A percentile compares a stretch with the other conserved stretches of the same genome.
These are phyloP conservation scores for Entomyzon cyanotis DNA, from an alignment of 2,113 vertebrate species.

Conservation along the genomic window DNA sequence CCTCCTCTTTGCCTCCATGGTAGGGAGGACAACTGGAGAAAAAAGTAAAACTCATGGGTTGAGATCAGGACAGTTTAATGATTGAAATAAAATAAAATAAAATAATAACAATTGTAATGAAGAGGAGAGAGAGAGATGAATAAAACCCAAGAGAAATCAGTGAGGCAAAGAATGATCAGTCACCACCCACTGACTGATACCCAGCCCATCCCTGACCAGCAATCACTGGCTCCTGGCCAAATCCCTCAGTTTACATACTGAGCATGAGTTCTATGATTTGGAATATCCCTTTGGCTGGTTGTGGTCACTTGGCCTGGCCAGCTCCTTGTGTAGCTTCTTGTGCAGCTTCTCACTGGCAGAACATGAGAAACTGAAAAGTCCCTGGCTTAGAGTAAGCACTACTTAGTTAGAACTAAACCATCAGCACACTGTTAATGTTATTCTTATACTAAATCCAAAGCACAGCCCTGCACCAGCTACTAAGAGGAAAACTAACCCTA, in stretches of 20 bases:
- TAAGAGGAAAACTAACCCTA: neutral
- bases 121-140: neutral
- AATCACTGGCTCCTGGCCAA: neutral
- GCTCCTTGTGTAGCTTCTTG: no score
- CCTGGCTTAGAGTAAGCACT: neutral
- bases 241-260: neutral
- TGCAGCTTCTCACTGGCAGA: neutral
- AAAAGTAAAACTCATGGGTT: neutral
- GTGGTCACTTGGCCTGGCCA: neutral
- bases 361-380: neutral
- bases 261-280: neutral
- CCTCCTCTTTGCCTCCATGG: accelerated
- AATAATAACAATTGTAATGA: neutral
- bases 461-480: neutral
- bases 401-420: neutral
- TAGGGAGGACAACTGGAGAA: neutral
- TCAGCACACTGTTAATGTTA: neutral
- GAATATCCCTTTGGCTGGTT: neutral
- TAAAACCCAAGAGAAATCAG: neutral
- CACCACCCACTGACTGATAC: neutral
- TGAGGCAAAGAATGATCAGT: neutral
- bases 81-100: neutral
- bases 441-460: neutral
- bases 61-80: neutral
- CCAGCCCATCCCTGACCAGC: neutral